Percentiles rank a stretch among this genome's conserved stretches.
Evolutionary conservation across 2,113 vertebrate genomes (phyloP).

Genomic region (Amia ocellicauda): DNA sequence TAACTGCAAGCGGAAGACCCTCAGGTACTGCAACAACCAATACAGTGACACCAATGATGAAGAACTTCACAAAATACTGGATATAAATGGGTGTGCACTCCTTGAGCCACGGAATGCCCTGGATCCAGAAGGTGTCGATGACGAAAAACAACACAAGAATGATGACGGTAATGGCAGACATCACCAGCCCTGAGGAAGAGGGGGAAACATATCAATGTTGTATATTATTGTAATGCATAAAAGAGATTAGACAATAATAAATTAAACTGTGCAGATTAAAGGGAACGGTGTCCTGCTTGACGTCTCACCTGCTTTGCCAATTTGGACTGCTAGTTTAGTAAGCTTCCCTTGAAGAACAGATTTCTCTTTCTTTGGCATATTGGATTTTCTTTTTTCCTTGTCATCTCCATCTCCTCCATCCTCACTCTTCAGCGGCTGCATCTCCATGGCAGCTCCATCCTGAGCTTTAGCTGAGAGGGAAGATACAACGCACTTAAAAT

Average conservation of each 20-base stretch:
- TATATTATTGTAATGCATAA: not conserved
- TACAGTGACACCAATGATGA: slow-evolving; percentile 97
- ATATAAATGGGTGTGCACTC: slow-evolving; percentile 95
- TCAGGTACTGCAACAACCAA: slow-evolving; percentile 96
- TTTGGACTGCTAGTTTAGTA: slow-evolving; percentile 95
- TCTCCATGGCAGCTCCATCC: slow-evolving; percentile 98
- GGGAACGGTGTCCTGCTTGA: not conserved
- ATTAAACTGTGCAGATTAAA: no score
- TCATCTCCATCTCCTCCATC: slow-evolving; percentile 84
- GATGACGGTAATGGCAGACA: slow-evolving; percentile 97
- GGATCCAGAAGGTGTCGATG: slow-evolving; percentile 92
- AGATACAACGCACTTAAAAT: slow-evolving; percentile 11
- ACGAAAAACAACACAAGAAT: slow-evolving; percentile 95
- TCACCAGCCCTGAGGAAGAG: slow-evolving; percentile 79
- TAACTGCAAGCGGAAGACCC: slow-evolving; percentile 95
- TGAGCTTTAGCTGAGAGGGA: slow-evolving; percentile 86
- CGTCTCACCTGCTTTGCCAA: slow-evolving; percentile 92
- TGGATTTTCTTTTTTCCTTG: slow-evolving; percentile 88
- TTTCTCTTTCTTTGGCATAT: slow-evolving; percentile 94
- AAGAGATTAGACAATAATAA: no score
- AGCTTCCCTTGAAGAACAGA: slow-evolving; percentile 97
- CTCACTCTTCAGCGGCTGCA: slow-evolving; percentile 96
- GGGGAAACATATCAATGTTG: slow-evolving; percentile 16
- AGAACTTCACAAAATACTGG: slow-evolving; percentile 98
- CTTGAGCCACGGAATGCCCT: slow-evolving; percentile 83